Conservation (phyloP, 64 coral and sea anemone genomes). For the Dendrophyllia cribrosa region DNA sequence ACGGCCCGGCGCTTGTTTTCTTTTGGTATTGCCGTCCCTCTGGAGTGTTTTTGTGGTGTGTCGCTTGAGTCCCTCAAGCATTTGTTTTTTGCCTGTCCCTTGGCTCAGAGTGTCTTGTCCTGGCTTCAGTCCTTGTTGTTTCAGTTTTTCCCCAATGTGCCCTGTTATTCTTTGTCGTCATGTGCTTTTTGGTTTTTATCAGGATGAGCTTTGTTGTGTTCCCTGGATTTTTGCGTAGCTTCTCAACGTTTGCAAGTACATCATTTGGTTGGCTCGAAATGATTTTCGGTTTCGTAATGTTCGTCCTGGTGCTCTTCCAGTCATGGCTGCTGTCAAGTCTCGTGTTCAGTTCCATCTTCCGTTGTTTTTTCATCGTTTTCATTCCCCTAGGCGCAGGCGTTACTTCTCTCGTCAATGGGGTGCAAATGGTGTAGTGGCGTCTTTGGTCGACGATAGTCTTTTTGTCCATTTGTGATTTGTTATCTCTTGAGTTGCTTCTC, state of each 20-base stretch:
- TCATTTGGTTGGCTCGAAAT: slow-evolving; percentile 20
- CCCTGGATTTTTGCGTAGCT: neutral
- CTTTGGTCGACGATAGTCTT: neutral
- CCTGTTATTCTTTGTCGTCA: neutral
- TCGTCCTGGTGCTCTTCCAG: neutral
- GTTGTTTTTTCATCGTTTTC: neutral
- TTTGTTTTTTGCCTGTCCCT: neutral
- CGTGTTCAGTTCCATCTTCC: slow-evolving; percentile 6
- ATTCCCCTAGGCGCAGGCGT: neutral
- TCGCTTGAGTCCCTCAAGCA: neutral
- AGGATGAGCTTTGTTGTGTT: neutral
- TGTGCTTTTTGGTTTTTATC: neutral
- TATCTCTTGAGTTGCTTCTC: too few species aligned
- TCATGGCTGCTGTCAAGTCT: neutral
- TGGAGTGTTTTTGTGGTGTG: neutral
- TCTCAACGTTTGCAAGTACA: slow-evolving; percentile 15
- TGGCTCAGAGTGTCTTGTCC: neutral
- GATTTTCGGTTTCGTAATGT: too few species aligned
- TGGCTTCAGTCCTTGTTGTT: slow-evolving; percentile 4
- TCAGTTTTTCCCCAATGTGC: neutral
- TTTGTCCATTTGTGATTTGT: too few species aligned
- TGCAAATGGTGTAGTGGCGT: neutral
- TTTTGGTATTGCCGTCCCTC: neutral
- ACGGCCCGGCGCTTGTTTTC: neutral
- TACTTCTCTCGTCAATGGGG: neutral